These are phyloP conservation scores for Polyergus mexicanus DNA, from an alignment of 1,140 invertebrate genomes.

Conservation along the genomic window DNA sequence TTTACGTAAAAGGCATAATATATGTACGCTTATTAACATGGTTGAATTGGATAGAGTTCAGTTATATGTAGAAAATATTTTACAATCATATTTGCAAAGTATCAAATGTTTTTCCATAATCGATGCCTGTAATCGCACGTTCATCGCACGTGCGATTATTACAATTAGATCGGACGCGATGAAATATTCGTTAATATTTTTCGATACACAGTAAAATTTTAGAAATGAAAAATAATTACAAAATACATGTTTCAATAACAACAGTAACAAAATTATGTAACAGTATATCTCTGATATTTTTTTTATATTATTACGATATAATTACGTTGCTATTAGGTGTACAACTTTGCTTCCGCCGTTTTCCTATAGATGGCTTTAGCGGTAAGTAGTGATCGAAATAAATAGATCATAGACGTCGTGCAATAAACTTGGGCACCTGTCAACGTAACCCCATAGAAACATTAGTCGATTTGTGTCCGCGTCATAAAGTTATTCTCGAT, in stretches of 20 bases:
- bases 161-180: not conserved
- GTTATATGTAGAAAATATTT: not conserved
- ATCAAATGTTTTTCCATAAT: not conserved
- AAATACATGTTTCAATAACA: no score
- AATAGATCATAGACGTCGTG: no score
- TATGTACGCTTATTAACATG: not conserved
- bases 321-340: not conserved
- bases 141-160: not conserved
- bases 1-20: conserved; percentile 40
- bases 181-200: not conserved
- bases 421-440: no score
- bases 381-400: no score
- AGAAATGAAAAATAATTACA: no score
- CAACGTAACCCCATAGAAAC: no score
- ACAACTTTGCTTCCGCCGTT: no score
- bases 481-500: no score
- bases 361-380: no score
- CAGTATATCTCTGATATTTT: no score
- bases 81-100: not conserved
- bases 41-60: not conserved
- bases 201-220: not conserved
- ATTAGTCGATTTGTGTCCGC: no score
- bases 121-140: not conserved
- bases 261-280: no score
- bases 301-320: not conserved